Evolutionary conservation across 2,888 invertebrate genomes (phyloP).

Genomic region (Lepetodrilus schrolli): DNA sequence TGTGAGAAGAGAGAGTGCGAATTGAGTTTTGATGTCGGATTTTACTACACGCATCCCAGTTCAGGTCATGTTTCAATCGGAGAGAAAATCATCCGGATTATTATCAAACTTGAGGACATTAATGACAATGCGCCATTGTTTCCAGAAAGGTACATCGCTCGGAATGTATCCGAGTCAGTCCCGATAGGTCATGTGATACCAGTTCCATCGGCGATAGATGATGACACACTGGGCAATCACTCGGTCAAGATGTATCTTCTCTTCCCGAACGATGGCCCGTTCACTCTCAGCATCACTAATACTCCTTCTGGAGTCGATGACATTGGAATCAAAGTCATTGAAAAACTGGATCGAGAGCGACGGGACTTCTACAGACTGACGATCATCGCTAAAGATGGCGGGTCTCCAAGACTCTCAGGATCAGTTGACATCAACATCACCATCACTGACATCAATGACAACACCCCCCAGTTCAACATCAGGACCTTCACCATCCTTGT

Average conservation of each 20-base stretch:
- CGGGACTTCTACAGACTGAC: slow-evolving; percentile 58
- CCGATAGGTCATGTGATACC: slow-evolving; percentile 48
- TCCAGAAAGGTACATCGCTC: slow-evolving; percentile 47
- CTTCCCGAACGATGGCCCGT: slow-evolving; percentile 56
- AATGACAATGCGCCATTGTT: slow-evolving; percentile 63
- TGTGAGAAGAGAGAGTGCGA: slow-evolving; percentile 16
- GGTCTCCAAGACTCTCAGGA: slow-evolving; percentile 58
- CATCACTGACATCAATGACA: slow-evolving; percentile 66
- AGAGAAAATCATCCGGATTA: slow-evolving; percentile 12
- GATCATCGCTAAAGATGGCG: slow-evolving; percentile 65
- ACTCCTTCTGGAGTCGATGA: slow-evolving; percentile 56
- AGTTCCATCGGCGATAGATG: slow-evolving; percentile 58
- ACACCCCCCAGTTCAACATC: slow-evolving; percentile 56
- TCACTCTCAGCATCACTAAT: slow-evolving; percentile 52
- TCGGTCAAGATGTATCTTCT: slow-evolving; percentile 59
- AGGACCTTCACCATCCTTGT: slow-evolving; percentile 54
- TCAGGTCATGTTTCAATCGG: background rate
- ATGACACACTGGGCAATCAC: slow-evolving; percentile 57
- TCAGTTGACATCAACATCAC: slow-evolving; percentile 63
- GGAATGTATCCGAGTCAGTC: slow-evolving; percentile 58
- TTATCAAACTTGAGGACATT: slow-evolving; percentile 48
- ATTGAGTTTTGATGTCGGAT: slow-evolving; percentile 16
- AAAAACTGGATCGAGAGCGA: slow-evolving; percentile 62
- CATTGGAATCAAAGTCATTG: slow-evolving; percentile 61
- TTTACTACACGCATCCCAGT: background rate